phyloP scores from a whole-genome alignment of 2,797 vertebrate genomes.

The Anniella stebbinsi region DNA sequence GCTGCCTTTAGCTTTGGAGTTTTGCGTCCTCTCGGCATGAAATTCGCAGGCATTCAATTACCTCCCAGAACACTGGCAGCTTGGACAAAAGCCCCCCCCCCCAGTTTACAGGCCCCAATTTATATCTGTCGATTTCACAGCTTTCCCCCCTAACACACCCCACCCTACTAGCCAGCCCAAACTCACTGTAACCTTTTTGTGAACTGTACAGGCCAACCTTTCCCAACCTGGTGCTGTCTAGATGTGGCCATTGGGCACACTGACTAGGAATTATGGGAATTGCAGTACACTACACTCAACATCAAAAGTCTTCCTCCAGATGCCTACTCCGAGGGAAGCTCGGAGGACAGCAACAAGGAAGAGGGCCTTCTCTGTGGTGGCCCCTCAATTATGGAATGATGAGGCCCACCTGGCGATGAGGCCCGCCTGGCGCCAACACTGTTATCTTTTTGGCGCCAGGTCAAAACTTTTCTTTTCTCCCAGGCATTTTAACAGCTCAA shows the following conservation, averaged over 20 bases:
- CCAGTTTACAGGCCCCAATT: neutral
- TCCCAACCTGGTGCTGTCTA: no score
- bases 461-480: no score
- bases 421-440: no score
- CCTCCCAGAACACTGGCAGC: neutral
- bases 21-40: neutral
- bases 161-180: neutral
- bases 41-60: neutral
- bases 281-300: no score
- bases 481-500: no score
- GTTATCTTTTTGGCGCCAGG: no score
- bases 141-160: neutral
- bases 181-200: neutral
- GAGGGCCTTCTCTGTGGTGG: no score
- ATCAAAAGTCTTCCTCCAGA: no score
- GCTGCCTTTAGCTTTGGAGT: neutral
- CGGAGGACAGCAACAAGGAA: no score
- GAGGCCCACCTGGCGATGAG: no score
- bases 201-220: neutral
- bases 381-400: no score
- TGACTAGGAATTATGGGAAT: neutral
- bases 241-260: neutral
- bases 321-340: no score
- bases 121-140: neutral
- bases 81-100: neutral